These are phyloP conservation scores for Apogon talboti DNA, from an alignment of 2,797 vertebrate genomes.

Conservation along the genomic window DNA sequence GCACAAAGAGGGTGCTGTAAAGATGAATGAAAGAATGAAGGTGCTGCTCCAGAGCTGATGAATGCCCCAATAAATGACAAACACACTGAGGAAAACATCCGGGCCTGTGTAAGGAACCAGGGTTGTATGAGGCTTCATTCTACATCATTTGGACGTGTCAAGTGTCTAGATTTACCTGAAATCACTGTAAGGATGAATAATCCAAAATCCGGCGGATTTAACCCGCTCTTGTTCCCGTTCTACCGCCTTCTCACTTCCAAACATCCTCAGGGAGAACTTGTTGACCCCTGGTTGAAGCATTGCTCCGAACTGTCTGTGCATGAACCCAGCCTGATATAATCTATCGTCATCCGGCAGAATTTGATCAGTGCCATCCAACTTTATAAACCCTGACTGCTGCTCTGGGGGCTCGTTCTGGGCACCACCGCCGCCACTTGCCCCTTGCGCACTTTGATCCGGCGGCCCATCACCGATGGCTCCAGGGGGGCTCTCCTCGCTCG, in stretches of 20 bases:
- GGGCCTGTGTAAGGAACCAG: slow-evolving; percentile 28
- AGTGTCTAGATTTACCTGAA: slow-evolving; percentile 90
- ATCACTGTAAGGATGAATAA: slow-evolving; percentile 99
- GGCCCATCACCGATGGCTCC: slow-evolving; percentile 81
- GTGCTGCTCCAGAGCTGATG: slow-evolving; percentile 12
- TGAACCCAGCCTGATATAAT: slow-evolving; percentile 93
- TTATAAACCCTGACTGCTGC: slow-evolving; percentile 87
- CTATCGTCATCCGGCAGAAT: slow-evolving; percentile 93
- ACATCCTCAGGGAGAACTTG: slow-evolving; percentile 99
- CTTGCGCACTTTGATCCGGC: slow-evolving; percentile 77
- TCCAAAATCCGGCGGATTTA: slow-evolving; percentile 98
- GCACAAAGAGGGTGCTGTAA: not conserved
- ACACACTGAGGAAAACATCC: slow-evolving; percentile 31
- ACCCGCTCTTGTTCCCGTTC: slow-evolving; percentile 97
- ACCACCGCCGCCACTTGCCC: slow-evolving; percentile 78
- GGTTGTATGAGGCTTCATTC: slow-evolving; percentile 25
- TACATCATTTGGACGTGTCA: slow-evolving; percentile 4
- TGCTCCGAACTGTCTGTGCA: slow-evolving; percentile 96
- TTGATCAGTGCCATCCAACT: slow-evolving; percentile 93
- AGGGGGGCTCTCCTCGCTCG: slow-evolving; percentile 86
- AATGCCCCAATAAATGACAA: slow-evolving; percentile 12
- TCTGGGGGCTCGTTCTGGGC: slow-evolving; percentile 79
- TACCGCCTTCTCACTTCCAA: slow-evolving; percentile 99
- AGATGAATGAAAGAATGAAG: slow-evolving; percentile 22
- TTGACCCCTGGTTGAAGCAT: slow-evolving; percentile 99